phyloP scores from a whole-genome alignment of 2,888 invertebrate genomes.

The Microchrysa polita region DNA sequence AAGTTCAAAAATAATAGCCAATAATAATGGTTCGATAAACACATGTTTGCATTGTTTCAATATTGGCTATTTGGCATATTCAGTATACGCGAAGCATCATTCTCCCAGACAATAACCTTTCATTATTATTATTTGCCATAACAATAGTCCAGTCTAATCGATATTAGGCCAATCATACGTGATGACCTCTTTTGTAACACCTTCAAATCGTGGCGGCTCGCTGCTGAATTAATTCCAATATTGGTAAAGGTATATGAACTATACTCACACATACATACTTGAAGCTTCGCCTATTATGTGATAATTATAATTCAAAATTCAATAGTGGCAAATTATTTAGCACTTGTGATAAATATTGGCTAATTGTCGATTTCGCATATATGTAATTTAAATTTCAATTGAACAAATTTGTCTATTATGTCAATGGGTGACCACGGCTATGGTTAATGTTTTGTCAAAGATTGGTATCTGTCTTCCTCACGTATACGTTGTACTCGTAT shows the following conservation, averaged over 20 bases:
- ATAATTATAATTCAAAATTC: neutral
- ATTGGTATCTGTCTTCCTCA: neutral
- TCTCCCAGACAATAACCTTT: neutral
- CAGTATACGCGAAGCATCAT: neutral
- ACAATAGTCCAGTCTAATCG: constrained; percentile 19
- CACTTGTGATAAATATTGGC: neutral
- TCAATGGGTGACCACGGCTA: neutral
- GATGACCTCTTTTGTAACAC: constrained; percentile 4
- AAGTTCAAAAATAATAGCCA: neutral
- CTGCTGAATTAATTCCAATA: no score
- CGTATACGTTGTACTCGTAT: constrained; percentile 1
- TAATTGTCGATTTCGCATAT: neutral
- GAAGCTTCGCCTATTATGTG: neutral
- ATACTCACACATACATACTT: no score
- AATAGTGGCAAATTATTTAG: constrained; percentile 19
- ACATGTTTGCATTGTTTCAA: constrained; percentile 3
- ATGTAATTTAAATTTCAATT: neutral
- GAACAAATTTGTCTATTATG: neutral
- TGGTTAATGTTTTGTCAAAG: neutral
- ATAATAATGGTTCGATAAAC: neutral
- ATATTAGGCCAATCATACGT: constrained; percentile 10
- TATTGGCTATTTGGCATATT: neutral
- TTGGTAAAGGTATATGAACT: neutral
- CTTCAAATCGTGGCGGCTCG: neutral
- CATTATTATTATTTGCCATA: constrained; percentile 2